Conservation (phyloP, 2,888 invertebrate species). For the Apeira syringaria region DNA sequence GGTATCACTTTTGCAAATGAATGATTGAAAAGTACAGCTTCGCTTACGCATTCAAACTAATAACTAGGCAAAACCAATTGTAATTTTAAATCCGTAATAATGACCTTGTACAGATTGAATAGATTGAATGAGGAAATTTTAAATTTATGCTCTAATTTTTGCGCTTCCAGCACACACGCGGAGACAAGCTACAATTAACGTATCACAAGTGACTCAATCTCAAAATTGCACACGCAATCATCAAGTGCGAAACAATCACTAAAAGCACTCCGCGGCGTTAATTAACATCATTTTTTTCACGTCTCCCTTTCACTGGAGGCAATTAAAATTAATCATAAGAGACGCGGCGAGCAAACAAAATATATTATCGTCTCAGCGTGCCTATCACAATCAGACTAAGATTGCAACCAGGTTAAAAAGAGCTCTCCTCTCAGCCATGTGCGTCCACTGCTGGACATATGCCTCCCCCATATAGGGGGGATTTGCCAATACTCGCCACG, state of each 20-base stretch:
- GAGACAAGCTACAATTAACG: constrained; percentile 9
- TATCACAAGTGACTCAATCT: constrained; percentile 14
- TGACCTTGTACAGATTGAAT: no score
- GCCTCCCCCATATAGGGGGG: no score
- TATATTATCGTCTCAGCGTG: constrained; percentile 24
- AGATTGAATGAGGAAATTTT: no score
- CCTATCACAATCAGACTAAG: constrained; percentile 14
- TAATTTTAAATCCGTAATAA: no score
- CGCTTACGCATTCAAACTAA: no score
- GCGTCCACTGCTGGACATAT: no score
- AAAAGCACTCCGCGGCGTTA: constrained; percentile 31
- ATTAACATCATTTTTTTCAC: constrained; percentile 47
- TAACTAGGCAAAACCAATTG: no score
- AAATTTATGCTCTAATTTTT: constrained; percentile 15
- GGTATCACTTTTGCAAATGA: no score
- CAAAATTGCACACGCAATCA: constrained; percentile 20
- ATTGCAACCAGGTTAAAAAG: constrained; percentile 26
- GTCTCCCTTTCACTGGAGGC: constrained; percentile 54
- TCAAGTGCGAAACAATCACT: constrained; percentile 27
- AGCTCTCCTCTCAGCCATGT: no score
- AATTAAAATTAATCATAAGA: constrained; percentile 57
- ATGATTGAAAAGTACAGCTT: no score
- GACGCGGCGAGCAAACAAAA: constrained; percentile 39
- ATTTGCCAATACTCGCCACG: no score
- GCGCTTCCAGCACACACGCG: neutral